phyloP scores from a whole-genome alignment of 2,113 vertebrate genomes.

The Leucoraja erinaceus region DNA sequence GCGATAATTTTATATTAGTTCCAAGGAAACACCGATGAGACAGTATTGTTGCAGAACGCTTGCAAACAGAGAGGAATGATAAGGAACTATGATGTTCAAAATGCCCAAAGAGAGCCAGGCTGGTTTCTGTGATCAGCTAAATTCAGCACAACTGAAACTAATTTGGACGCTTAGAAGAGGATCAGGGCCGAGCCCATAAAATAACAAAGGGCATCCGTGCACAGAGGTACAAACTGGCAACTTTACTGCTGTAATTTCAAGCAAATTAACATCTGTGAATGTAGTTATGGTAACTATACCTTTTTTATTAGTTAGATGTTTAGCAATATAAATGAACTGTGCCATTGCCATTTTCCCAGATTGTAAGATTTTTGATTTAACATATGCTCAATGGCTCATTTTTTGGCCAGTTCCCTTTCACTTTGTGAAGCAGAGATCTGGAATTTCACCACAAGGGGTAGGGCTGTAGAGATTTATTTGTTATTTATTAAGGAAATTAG shows the following conservation, averaged over 20 bases:
- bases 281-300: constrained; percentile 17
- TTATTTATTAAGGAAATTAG: constrained; percentile 8
- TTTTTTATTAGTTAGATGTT: constrained; percentile 31
- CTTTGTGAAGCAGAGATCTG: not conserved
- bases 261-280: constrained; percentile 31
- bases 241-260: constrained; percentile 26
- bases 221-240: constrained; percentile 26
- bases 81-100: not conserved
- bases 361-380: not conserved
- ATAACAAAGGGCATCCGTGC: constrained; percentile 14
- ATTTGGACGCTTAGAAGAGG: not conserved
- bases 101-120: too few relatives aligned
- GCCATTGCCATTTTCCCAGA: not conserved
- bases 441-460: not conserved
- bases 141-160: constrained; percentile 20
- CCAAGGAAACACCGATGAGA: not conserved
- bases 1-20: not conserved
- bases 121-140: not conserved
- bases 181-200: constrained; percentile 20
- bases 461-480: not conserved
- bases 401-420: not conserved
- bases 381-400: not conserved
- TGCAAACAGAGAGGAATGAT: not conserved
- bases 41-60: not conserved
- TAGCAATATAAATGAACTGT: constrained; percentile 22